Base-by-base conservation (phyloP, 2,113 vertebrate species). In the Elachura formosa region DNA sequence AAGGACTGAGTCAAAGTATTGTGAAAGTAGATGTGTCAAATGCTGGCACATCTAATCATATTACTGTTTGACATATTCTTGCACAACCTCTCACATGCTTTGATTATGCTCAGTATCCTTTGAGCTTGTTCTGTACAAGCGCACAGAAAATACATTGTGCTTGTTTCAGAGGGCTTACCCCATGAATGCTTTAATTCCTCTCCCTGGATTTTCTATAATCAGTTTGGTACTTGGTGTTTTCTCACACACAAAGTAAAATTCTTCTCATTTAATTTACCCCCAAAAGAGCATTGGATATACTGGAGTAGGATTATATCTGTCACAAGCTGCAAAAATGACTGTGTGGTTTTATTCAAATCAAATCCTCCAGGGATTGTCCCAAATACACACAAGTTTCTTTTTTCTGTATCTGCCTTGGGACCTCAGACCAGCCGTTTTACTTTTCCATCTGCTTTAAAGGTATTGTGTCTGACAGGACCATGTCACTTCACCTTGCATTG, bases 111-210 rank as follows among this genome's bases (percentile, higher is more conserved):
- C 58, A 64, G 48, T 38, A 87, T 9, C 45, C 84, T 68, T 79
- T 93, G 78, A 82, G 54, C 87, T 79, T 48, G 45, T 34, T 90
- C 82, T 62, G 41, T 81, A 61, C 72, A 84, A 93, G 64, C 8
- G 4, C 88, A 72, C 13, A 85, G 78, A 74, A 96, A 95, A 94
- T 41, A 82, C 72, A 94, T 33, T 82, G 75, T 88, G 43, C 61
- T 92, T 79, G 43, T 97, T 85, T 89, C 94, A 91, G 92, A 76
- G 73, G 93, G 89, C 82, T 96, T 97, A 96, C 36, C 28, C 68
- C 59, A 43, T 63, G 56, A 97, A 87, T n/a, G 49, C 40, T 59
- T 36, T 96, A 96, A 96, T 96, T 91, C 92, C 45, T 76, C 34
- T 94, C 79, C 54, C 33, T 67, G 85, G 89, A 88, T 96, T 96